phyloP scores from a whole-genome alignment of 2,113 vertebrate genomes.

The Calypte anna region DNA sequence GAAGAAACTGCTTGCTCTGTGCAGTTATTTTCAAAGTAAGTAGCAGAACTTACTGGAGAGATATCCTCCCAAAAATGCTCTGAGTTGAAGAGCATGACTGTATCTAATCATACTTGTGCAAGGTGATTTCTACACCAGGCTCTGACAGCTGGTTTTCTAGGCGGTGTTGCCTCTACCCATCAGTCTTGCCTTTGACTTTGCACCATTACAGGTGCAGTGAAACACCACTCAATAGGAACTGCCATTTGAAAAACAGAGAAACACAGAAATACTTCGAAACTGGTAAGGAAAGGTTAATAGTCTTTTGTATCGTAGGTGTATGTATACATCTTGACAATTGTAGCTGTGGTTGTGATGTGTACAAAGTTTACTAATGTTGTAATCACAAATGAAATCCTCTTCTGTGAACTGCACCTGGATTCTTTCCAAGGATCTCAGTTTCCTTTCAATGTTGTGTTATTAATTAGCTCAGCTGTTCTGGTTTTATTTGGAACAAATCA shows the following conservation, averaged over 20 bases:
- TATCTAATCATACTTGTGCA: background rate
- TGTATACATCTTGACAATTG: background rate
- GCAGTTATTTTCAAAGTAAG: background rate
- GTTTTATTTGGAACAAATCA: constrained; percentile 13
- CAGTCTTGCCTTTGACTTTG: background rate
- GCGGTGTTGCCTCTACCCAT: background rate
- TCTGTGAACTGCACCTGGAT: constrained; percentile 17
- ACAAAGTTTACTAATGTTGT: background rate
- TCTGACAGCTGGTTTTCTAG: background rate
- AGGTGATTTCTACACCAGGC: background rate
- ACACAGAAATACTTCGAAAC: background rate
- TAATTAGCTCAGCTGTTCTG: constrained; percentile 37
- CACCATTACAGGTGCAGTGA: background rate
- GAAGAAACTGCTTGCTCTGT: background rate
- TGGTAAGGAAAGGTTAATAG: background rate
- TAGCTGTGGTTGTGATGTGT: background rate
- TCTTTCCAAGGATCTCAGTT: background rate
- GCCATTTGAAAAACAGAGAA: background rate
- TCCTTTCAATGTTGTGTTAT: constrained; percentile 35
- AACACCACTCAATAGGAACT: background rate
- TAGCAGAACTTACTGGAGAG: background rate
- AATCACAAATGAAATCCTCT: background rate
- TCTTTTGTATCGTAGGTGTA: background rate
- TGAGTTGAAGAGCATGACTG: background rate
- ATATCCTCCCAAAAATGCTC: background rate